phyloP scores from a whole-genome alignment of 2,797 vertebrate species.

The Cetoscarus ocellatus region DNA sequence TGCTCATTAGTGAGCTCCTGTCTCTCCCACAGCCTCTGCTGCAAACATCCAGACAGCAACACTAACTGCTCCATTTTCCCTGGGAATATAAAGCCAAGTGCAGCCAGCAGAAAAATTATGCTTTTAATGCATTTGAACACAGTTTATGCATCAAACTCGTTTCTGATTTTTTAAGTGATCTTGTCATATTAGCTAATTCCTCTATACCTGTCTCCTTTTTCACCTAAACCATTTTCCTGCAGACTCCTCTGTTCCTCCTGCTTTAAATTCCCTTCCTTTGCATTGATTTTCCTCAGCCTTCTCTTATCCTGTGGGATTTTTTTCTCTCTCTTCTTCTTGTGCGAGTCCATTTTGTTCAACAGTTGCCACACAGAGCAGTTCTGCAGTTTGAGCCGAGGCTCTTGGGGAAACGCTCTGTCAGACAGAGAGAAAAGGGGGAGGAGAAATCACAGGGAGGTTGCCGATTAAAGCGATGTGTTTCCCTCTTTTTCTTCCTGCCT shows the following conservation, averaged over 20 bases:
- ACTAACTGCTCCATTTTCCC: conserved; percentile 1
- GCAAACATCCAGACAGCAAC: conserved; percentile 49
- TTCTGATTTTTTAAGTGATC: conserved; percentile 27
- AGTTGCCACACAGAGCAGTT: conserved; percentile 71
- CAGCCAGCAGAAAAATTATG: conserved; percentile 4
- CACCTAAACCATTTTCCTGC: not conserved
- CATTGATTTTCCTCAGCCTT: conserved; percentile 64
- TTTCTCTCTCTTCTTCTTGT: conserved; percentile 53
- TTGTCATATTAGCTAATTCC: conserved; percentile 13
- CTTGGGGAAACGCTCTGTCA: conserved; percentile 72
- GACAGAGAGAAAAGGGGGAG: conserved; percentile 36
- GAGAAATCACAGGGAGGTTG: conserved; percentile 57
- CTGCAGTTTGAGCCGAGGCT: conserved; percentile 72
- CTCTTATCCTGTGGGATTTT: conserved; percentile 49
- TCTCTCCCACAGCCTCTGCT: conserved; percentile 49
- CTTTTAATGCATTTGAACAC: conserved; percentile 14
- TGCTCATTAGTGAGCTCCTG: conserved; percentile 73
- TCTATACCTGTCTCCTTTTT: not conserved
- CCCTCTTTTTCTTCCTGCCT: conserved; percentile 34
- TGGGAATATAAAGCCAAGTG: not conserved
- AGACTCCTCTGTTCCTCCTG: conserved; percentile 19
- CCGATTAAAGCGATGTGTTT: conserved; percentile 53
- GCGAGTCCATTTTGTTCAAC: conserved; percentile 77
- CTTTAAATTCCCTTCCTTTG: conserved; percentile 50
- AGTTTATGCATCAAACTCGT: conserved; percentile 15